Evolutionary conservation across 2,113 vertebrate genomes (phyloP).

Genomic region (Cynopterus brachyotis): DNA sequence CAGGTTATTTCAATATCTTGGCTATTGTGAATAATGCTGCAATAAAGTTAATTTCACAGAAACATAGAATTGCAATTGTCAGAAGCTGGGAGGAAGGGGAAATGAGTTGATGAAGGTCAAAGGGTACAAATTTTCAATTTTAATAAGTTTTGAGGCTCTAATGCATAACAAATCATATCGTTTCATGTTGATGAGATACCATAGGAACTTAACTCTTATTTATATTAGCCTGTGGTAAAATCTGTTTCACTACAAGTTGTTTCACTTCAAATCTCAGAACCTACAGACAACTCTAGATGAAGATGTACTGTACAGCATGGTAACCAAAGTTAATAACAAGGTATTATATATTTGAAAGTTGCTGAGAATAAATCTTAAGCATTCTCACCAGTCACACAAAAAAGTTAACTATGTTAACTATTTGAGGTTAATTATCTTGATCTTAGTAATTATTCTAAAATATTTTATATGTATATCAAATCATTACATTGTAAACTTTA

Average conservation of each 20-base stretch:
- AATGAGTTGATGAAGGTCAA: neutral
- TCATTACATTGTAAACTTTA: neutral
- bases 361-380: neutral
- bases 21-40: neutral
- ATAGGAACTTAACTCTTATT: neutral
- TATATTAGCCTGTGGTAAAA: neutral
- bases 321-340: neutral
- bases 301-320: neutral
- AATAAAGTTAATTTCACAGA: neutral
- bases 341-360: neutral
- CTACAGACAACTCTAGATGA: neutral
- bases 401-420: neutral
- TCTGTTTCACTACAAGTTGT: neutral
- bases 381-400: neutral
- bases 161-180: neutral
- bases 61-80: neutral
- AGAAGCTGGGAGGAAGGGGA: neutral
- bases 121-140: neutral
- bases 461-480: neutral
- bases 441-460: neutral
- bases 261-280: neutral
- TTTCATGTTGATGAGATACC: neutral
- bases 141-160: neutral
- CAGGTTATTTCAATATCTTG: neutral
- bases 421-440: neutral